Conservation (phyloP, 2,113 vertebrate genomes). For the Neolamprologus sp. region DNA sequence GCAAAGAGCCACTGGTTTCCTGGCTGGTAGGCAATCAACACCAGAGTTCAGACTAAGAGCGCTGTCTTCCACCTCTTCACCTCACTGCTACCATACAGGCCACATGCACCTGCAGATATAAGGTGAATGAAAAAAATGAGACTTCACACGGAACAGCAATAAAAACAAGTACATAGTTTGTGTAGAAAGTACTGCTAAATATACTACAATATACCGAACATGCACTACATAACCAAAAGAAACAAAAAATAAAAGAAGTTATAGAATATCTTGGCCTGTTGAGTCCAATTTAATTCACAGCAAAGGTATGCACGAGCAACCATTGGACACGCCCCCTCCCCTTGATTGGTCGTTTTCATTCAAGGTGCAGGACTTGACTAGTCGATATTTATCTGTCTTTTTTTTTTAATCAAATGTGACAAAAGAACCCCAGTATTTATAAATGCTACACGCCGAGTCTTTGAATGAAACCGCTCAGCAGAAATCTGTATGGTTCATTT, state of each 20-base stretch:
- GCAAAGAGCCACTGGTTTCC: conserved; percentile 81
- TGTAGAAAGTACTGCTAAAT: neutral
- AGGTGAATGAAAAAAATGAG: neutral
- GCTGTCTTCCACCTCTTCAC: conserved; percentile 85
- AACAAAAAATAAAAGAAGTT: neutral
- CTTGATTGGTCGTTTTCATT: neutral
- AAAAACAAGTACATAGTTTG: neutral
- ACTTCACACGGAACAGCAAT: neutral
- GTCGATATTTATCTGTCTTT: neutral
- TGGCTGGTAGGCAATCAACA: conserved; percentile 72
- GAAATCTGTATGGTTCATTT: neutral
- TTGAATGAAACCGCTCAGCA: neutral
- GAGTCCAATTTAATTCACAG: neutral
- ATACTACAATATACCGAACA: neutral
- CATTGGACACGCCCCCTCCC: neutral
- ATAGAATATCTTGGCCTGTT: conserved; percentile 73
- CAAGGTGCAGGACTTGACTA: neutral
- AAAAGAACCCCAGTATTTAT: neutral
- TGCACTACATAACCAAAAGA: neutral
- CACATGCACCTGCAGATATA: conserved; percentile 72
- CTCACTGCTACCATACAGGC: conserved; percentile 76
- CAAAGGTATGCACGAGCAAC: neutral
- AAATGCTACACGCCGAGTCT: neutral
- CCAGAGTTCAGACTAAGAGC: conserved; percentile 86
- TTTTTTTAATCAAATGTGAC: neutral